These are phyloP conservation scores for Climacteris rufus DNA, from an alignment of 2,113 vertebrate genomes.

Conservation along the genomic window DNA sequence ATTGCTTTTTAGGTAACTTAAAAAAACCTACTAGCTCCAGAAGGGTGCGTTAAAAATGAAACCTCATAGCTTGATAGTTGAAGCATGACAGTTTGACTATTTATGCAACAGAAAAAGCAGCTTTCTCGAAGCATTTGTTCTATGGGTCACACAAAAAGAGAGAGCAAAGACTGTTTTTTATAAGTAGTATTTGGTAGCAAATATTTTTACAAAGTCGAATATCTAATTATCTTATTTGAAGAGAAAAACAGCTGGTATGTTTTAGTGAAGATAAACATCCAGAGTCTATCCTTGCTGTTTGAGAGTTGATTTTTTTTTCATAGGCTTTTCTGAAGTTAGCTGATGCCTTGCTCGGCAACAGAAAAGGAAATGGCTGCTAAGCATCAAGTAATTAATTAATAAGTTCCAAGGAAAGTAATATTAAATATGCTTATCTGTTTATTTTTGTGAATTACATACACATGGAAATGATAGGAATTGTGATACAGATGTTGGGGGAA, in stretches of 20 bases:
- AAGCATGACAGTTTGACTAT: neutral
- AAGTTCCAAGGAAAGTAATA: neutral
- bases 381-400: neutral
- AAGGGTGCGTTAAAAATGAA: neutral
- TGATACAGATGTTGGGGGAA: neutral
- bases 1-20: neutral
- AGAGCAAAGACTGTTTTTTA: neutral
- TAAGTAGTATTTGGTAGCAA: neutral
- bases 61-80: neutral
- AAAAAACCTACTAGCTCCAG: neutral
- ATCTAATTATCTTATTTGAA: neutral
- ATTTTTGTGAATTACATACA: neutral
- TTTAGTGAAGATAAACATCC: constrained; percentile 16
- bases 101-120: neutral
- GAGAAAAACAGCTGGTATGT: neutral
- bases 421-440: neutral
- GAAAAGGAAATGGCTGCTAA: neutral
- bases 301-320: neutral
- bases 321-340: neutral
- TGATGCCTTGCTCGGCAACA: neutral
- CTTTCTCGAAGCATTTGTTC: neutral
- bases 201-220: neutral
- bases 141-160: neutral
- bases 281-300: neutral
- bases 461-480: neutral